Percentiles rank a stretch among this genome's conserved stretches.
Conservation (phyloP, 2,113 vertebrate species). For the Todiramphus saurophagus region DNA sequence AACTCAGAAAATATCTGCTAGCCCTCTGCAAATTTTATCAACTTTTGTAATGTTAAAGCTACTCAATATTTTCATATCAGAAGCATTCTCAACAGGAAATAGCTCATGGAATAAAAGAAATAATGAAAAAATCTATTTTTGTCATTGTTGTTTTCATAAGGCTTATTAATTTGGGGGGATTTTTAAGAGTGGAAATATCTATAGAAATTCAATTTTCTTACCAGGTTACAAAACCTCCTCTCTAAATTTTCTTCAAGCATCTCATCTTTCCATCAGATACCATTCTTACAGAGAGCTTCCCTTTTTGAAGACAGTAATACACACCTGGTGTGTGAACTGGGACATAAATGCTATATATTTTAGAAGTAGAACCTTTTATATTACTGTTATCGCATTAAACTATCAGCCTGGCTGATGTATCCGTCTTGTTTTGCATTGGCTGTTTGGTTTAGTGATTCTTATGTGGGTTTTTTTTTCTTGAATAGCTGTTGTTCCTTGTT, state of each 20-base stretch:
- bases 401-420: not conserved
- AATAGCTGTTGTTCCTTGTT: not conserved
- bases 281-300: not conserved
- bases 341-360: not conserved
- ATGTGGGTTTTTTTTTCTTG: not conserved
- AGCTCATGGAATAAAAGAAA: not conserved
- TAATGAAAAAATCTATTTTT: not conserved
- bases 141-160: not conserved
- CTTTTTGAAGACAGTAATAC: not conserved
- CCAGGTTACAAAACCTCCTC: not conserved
- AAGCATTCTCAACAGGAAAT: not conserved
- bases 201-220: not conserved
- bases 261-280: not conserved
- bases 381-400: not conserved
- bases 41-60: not conserved
- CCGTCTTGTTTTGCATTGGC: not conserved
- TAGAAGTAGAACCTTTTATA: not conserved
- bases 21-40: not conserved
- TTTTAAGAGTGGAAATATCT: not conserved
- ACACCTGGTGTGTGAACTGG: not conserved
- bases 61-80: not conserved
- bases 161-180: not conserved
- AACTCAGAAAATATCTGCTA: constrained; percentile 47
- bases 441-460: not conserved
- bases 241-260: not conserved